Evolutionary conservation across 2,888 invertebrate genomes (phyloP).

Genomic region (Branchellion lobata): DNA sequence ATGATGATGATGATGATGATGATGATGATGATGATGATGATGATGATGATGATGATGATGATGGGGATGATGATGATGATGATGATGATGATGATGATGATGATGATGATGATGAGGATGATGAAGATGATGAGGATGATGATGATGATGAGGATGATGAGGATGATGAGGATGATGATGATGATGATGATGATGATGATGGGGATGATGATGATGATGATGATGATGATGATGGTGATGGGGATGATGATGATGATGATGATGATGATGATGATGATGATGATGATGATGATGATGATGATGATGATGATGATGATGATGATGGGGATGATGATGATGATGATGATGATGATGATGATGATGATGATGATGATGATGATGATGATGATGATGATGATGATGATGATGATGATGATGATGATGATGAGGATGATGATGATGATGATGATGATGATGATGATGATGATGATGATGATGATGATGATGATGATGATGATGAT

Average conservation of each 20-base stretch:
- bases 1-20: not conserved
- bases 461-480: constrained; percentile 24
- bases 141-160: too few species aligned
- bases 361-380: constrained; percentile 19
- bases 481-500: constrained; percentile 26
- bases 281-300: constrained; percentile 27
- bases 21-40: too few species aligned
- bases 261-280: constrained; percentile 32
- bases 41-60: too few species aligned
- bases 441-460: constrained; percentile 18
- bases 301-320: constrained; percentile 33
- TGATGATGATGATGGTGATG: too few species aligned
- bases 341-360: constrained; percentile 23
- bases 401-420: constrained; percentile 18
- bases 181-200: too few species aligned
- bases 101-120: too few species aligned
- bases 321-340: constrained; percentile 25
- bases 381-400: constrained; percentile 23
- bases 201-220: too few species aligned
- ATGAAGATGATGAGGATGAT: too few species aligned
- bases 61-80: too few species aligned
- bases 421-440: not conserved
- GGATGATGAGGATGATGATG: too few species aligned
- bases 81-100: too few species aligned
- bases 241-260: too few species aligned